phyloP scores from a whole-genome alignment of 2,797 vertebrate species.

The Anabas testudineus region DNA sequence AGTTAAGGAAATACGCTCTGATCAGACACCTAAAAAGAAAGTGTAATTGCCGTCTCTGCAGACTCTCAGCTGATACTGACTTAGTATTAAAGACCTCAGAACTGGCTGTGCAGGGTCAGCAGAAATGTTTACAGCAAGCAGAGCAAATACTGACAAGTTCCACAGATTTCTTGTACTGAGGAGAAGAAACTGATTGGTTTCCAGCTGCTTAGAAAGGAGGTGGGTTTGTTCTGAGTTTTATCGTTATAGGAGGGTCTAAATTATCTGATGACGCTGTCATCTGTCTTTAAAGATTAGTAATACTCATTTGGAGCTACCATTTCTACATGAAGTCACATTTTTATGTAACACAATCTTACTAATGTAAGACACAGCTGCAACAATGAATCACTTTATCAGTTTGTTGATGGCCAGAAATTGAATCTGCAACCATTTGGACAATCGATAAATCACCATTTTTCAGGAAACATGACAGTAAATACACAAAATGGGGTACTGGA shows the following conservation, averaged over 20 bases:
- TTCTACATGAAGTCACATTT: no score
- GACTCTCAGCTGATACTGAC: conserved; percentile 15
- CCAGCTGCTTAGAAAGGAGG: conserved; percentile 8
- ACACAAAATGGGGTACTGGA: no score
- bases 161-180: conserved; percentile 27
- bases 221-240: not conserved
- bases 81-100: conserved; percentile 14
- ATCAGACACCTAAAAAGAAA: conserved; percentile 23
- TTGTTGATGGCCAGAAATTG: no score
- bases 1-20: not conserved
- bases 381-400: no score
- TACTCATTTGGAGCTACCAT: not conserved
- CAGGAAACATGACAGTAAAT: no score
- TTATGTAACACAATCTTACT: no score
- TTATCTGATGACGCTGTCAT: not conserved
- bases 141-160: conserved; percentile 11
- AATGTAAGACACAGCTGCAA: no score
- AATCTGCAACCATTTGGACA: no score
- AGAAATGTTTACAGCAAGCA: conserved; percentile 12
- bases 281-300: not conserved
- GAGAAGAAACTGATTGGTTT: conserved; percentile 35
- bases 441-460: no score
- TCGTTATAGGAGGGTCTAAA: not conserved
- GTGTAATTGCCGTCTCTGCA: conserved; percentile 24
- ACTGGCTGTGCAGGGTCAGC: conserved; percentile 23